Percentiles rank a stretch among this genome's conserved stretches.
Conservation (phyloP, 1,140 invertebrate species). For the Sesamia nonagrioides region DNA sequence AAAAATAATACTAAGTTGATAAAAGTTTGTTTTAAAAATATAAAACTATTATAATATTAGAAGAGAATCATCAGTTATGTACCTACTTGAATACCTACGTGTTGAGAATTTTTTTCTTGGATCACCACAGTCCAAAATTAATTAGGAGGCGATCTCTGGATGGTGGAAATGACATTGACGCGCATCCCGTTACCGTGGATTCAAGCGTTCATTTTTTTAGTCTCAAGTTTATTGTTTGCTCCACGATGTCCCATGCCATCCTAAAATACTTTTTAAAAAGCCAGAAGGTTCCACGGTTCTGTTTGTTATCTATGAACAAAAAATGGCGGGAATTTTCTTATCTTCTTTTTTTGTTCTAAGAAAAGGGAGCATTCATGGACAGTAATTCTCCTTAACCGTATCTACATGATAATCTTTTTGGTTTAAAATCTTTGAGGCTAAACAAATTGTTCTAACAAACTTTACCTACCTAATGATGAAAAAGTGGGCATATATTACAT, state of each 20-base stretch:
- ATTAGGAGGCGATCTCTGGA: no score
- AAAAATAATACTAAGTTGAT: background rate
- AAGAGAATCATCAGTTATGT: no score
- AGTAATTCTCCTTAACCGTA: background rate
- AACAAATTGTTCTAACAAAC: conserved; percentile 31
- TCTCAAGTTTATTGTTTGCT: no score
- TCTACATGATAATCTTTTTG: background rate
- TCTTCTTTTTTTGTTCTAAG: background rate
- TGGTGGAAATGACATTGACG: no score
- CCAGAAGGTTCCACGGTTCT: background rate
- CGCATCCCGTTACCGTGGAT: no score
- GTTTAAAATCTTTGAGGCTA: background rate
- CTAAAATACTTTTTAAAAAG: background rate
- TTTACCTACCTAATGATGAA: conserved; percentile 6
- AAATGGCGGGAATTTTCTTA: background rate
- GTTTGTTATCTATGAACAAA: background rate
- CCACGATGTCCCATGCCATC: no score
- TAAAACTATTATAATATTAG: no score
- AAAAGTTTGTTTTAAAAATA: no score
- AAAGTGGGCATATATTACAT: conserved; percentile 23
- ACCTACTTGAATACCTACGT: no score
- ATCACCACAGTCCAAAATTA: no score
- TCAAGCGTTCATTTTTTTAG: no score
- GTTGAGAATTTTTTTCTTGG: no score
- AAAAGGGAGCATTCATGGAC: background rate